Evolutionary conservation across 2,888 invertebrate species (phyloP), one percentile per base, ranked within the genome.

Genomic region (Polymixis flavicincta): DNA sequence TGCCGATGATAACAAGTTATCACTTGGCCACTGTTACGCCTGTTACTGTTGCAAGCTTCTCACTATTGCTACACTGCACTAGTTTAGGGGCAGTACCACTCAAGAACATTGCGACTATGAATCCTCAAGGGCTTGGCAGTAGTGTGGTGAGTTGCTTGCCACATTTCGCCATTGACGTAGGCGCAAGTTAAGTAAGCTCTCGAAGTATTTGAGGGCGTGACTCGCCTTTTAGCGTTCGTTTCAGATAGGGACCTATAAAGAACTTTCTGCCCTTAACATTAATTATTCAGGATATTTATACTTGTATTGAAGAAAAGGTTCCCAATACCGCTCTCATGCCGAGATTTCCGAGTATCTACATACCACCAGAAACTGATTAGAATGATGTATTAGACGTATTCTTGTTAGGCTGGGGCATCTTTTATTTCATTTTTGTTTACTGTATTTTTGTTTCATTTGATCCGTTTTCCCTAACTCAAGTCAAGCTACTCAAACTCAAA

Each of bases 1-100:
- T 11, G 59, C 7, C 45, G 22, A 66, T 66, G 82, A 76, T 66
- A 70, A 64, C 77, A 50, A 70, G 82, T 80, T 66, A 76, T 82
- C 79, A 70, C 71, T 57, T 54, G 42, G 25, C 19, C 25, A 13
- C 54, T 28, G 48, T n/a, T 32, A 32, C 32, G 32, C 32, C 32
- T 2, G 32, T 37, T 48, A 19, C n/a, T 66, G 54, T 63, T 57
- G 81, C 45, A 76, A 61, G 57, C 6, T 48, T 42, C 8, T 69
- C 22, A 22, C 5, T 42, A 37, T 77, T 77, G 55, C 78, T 28
- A 52, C 69, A 61, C 25, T 80, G 76, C 60, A 61, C 48, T 79
- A 79, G n/a, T 55, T 57, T 17, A 57, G 17, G 17, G 28, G 32
- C n/a, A 32, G 25, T 14, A 45, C 28, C 22, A 45, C 52, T 55